These are phyloP conservation scores for Poeciliopsis occidentalis DNA, from an alignment of 2,113 vertebrate species.

Conservation along the genomic window DNA sequence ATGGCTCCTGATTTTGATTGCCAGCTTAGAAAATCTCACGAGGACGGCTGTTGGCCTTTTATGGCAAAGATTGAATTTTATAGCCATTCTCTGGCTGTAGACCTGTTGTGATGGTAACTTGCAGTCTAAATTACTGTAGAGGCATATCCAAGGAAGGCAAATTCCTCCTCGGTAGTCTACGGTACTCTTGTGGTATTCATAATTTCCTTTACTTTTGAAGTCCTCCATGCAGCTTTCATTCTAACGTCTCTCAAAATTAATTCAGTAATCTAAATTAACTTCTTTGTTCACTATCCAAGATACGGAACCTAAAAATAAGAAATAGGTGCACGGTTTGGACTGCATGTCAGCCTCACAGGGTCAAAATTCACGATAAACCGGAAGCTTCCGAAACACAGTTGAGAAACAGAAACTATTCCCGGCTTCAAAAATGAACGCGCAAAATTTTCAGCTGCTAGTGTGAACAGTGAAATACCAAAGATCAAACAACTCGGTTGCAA, in stretches of 20 bases:
- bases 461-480: no score
- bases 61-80: constrained; percentile 46
- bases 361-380: no score
- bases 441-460: no score
- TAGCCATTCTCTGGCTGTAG: constrained; percentile 13
- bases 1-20: constrained; percentile 42
- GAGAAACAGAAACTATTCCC: no score
- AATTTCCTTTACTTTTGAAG: neutral
- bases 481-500: no score
- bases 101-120: constrained; percentile 29
- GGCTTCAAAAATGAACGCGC: no score
- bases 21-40: constrained; percentile 28
- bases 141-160: neutral
- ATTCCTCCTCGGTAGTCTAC: neutral
- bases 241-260: neutral
- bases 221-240: neutral
- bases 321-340: no score
- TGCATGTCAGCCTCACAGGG: no score
- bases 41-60: constrained; percentile 49
- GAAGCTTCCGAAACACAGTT: no score
- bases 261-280: neutral
- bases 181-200: neutral
- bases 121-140: constrained; percentile 13
- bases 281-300: neutral
- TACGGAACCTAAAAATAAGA: no score